Conservation (phyloP, 2,113 vertebrate genomes). For the Lipophrys pholis region DNA sequence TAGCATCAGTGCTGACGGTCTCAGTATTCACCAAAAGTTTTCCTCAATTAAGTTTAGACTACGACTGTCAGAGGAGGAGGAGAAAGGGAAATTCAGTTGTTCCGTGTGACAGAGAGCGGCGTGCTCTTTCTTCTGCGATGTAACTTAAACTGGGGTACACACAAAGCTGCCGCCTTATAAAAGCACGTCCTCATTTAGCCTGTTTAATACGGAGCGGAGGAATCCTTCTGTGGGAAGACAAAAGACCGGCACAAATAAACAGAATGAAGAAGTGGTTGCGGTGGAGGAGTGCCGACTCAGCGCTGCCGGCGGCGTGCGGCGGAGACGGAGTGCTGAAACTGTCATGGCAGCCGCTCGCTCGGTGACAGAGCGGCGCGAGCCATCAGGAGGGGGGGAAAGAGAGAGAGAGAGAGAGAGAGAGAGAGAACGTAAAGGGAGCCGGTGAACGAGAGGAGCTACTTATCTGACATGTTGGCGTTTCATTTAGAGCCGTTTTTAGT, state of each 20-base stretch:
- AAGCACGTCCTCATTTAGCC: conserved; percentile 76
- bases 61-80: not conserved
- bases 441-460: conserved; percentile 60
- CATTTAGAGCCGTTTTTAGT: conserved; percentile 71
- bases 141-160: conserved; percentile 63
- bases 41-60: conserved; percentile 23
- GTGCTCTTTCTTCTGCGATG: conserved; percentile 45
- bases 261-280: conserved; percentile 73
- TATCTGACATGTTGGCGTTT: conserved; percentile 77
- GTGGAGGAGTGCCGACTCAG: conserved; percentile 75
- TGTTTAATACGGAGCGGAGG: conserved; percentile 47
- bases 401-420: conserved; percentile 19
- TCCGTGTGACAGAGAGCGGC: conserved; percentile 9
- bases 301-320: conserved; percentile 44
- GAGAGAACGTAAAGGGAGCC: conserved; percentile 41
- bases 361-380: conserved; percentile 55
- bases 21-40: conserved; percentile 38
- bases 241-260: conserved; percentile 50
- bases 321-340: conserved; percentile 55
- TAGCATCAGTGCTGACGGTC: not conserved
- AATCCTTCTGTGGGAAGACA: conserved; percentile 37
- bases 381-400: conserved; percentile 38
- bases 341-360: conserved; percentile 67
- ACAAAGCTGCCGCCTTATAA: conserved; percentile 51
- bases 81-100: too few relatives aligned